Base-by-base conservation (phyloP, 2,888 invertebrate species). In the Nephrotoma guestfalica region DNA sequence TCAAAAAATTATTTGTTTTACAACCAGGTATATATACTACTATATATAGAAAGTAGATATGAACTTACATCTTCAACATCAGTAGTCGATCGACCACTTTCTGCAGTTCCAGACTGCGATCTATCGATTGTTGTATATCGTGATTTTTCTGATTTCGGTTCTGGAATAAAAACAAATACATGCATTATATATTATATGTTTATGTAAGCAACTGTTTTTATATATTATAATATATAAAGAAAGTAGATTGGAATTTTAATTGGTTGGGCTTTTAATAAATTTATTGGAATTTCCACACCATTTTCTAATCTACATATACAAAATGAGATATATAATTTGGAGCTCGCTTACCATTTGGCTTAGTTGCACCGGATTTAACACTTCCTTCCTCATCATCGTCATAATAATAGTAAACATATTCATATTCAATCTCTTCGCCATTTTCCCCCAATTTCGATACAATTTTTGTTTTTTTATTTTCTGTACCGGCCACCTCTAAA, bases 381-480 rank as follows among this genome's bases (percentile, higher is more conserved):
- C 4, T 83, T 0, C 88, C 93, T 86, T 94, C 94, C 30, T 96
- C 96, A 4, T 96, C 96, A 88, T 97, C 97, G 89, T 97, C 96
- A 89, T 96, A 96, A 89, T 97, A 97, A 90, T 97, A 97, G 90
- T 97, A 97, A 41, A 97, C 96, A 90, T 97, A 97, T 90, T 97
- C 97, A 89, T 97, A 97, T 90, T 97, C 97, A 89, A 97, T 97
- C 90, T 97, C 97, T 90, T 97, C 95, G 1, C 97, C 97, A 89
- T 97, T 97, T 0, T 96, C 96, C 13, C 96, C 97, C 90, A 97
- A 97, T 89, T 97, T 96, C 45, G 97, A 95, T 93, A 97, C 95
- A 88, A 96, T 95, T 87, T 95, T 92, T 0, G 96, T 94, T 87
- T 93, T 93, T 88, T 93, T 94, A 89, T 94, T 94, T 90, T 95